Evolutionary conservation across 2,797 vertebrate genomes (phyloP).

Genomic region (Craterocephalus amniculus): DNA sequence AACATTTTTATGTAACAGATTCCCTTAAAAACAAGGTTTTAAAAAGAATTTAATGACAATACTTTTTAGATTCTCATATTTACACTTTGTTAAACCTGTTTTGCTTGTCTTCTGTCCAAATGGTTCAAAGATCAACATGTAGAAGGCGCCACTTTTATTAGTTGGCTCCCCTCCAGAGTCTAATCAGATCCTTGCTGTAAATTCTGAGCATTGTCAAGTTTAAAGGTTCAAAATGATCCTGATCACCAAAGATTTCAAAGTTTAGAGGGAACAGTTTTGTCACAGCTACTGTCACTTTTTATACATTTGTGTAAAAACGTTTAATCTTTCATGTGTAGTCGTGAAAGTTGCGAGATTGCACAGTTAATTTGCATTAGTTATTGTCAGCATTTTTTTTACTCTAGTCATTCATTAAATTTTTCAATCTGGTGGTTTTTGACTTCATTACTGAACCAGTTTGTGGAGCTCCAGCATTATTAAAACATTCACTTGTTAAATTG

Average conservation of each 20-base stretch:
- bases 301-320: neutral
- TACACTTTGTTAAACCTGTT: too few relatives aligned
- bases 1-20: neutral
- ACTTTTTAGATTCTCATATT: too few relatives aligned
- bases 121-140: slow-evolving; percentile 10
- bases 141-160: neutral
- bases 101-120: neutral
- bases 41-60: neutral
- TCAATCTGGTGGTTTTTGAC: neutral
- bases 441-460: neutral
- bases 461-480: neutral
- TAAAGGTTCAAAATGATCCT: neutral
- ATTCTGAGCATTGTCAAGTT: neutral
- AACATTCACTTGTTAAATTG: neutral
- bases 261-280: neutral
- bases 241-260: neutral
- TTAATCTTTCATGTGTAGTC: neutral
- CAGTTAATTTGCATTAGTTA: neutral
- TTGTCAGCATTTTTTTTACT: neutral
- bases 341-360: neutral
- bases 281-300: neutral
- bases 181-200: neutral
- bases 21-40: neutral
- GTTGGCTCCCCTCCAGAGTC: neutral
- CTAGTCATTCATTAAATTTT: too few relatives aligned